Evolutionary conservation across 2,797 vertebrate genomes (phyloP), one percentile per base, ranked within the genome.

Genomic region (Gallinago solitaria): DNA sequence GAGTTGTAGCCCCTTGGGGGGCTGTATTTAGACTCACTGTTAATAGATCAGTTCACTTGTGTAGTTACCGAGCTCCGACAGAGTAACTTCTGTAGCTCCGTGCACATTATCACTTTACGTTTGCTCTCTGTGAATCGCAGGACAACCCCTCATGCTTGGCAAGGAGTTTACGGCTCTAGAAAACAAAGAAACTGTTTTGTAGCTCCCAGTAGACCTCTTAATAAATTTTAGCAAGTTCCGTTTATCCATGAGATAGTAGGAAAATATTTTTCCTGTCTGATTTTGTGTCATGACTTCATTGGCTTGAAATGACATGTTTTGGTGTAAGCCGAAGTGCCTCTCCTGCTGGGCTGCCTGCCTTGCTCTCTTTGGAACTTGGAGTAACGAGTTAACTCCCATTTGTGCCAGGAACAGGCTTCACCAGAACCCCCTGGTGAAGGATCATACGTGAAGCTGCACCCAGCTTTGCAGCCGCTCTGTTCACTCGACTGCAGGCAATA

Each of bases 191-290:
- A 30, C 43, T 0, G 2, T 76, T 97, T 93, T 59, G 85, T 41
- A 78, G 43, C 48, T 93, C 78, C 77, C 80, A 80, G 16, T 54
- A 69, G 75, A 60, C 39, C n/a, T 83, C 67, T 90, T 63, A 63
- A 54, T 95, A 90, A 90, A 60, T 76, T 65, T 47, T 45, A 79
- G 71, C 19, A 33, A 79, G 77, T 81, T 83, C 79, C 12, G 5
- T 75, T 92, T 94, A 80, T 85, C 93, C 2, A 0, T 82, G 77
- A 93, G 85, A 64, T 89, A 54, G 50, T 47, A 85, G 25, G 78
- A 83, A 95, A 96, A 76, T 82, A 57, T 90, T 89, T 89, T 97
- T 82, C 82, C 57, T 92, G 76, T 92, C 94, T 97, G 83, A 71
- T 94, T 83, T 67, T 83, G 27, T 50, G 6, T 95, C 68, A 18